A percentile compares a stretch with the other conserved stretches of the same genome.
Conservation (phyloP, 2,888 invertebrate genomes). For the Ophraella communa region DNA sequence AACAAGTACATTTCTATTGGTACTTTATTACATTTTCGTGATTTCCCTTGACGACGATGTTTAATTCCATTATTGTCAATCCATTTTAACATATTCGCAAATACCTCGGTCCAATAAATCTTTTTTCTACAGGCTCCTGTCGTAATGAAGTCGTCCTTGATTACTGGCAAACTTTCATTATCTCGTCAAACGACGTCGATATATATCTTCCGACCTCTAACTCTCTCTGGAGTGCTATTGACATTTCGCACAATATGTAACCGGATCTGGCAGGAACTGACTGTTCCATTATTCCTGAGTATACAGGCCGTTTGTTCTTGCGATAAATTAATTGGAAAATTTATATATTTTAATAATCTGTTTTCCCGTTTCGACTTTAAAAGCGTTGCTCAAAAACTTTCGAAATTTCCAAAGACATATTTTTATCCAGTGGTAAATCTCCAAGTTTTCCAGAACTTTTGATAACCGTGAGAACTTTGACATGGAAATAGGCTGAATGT, state of each 20-base stretch:
- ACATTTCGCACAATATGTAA: slow-evolving; percentile 15
- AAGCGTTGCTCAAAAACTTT: background rate
- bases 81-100: too few species aligned
- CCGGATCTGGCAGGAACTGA: background rate
- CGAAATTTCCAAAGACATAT: background rate
- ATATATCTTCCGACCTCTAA: slow-evolving; percentile 13
- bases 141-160: slow-evolving; percentile 15
- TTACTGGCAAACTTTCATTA: slow-evolving; percentile 23
- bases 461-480: background rate
- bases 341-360: too few species aligned
- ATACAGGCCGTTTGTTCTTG: background rate
- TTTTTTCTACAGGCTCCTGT: background rate
- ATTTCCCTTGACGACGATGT: too few species aligned
- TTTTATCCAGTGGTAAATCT: background rate
- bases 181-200: slow-evolving; percentile 21
- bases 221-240: slow-evolving; percentile 16
- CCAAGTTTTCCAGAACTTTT: background rate
- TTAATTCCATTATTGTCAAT: too few species aligned
- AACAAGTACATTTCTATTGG: too few species aligned
- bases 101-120: too few species aligned
- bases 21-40: too few species aligned
- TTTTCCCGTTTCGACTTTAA: background rate
- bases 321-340: background rate
- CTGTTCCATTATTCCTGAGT: background rate
- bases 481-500: background rate